Evolutionary conservation across 1,140 invertebrate genomes (phyloP).

Genomic region (Dufourea novaeangliae): DNA sequence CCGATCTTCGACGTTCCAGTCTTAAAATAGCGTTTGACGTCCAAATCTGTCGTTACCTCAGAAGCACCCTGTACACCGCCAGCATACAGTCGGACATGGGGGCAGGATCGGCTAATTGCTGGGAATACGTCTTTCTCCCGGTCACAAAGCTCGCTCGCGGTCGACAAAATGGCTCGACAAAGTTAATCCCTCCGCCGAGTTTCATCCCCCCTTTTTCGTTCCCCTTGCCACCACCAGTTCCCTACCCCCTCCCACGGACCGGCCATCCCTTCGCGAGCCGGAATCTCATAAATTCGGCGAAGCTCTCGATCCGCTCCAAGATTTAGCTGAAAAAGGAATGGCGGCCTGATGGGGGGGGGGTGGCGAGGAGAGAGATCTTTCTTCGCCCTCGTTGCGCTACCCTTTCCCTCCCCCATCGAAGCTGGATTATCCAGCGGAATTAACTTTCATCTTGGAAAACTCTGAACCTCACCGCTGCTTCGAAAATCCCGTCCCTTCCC

Average conservation of each 20-base stretch:
- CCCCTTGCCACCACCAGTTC: too few species aligned
- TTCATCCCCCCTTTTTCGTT: neutral
- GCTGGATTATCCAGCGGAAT: constrained; percentile 51
- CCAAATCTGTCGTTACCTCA: neutral
- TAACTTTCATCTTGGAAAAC: constrained; percentile 48
- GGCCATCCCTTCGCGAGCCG: constrained; percentile 28
- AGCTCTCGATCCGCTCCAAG: constrained; percentile 48
- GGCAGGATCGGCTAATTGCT: constrained; percentile 49
- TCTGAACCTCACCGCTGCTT: neutral
- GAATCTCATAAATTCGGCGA: constrained; percentile 56
- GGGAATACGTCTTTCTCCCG: constrained; percentile 50
- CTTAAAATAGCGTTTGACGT: too few species aligned
- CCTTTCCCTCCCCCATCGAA: neutral
- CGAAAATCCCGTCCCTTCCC: constrained; percentile 34
- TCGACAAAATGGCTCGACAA: constrained; percentile 55
- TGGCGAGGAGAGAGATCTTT: constrained; percentile 23
- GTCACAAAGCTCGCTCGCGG: constrained; percentile 53
- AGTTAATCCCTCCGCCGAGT: constrained; percentile 47
- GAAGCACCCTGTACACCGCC: neutral
- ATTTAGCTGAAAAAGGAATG: constrained; percentile 50
- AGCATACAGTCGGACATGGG: constrained; percentile 6
- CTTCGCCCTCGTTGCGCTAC: constrained; percentile 43
- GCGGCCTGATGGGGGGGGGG: neutral
- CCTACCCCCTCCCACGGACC: neutral
- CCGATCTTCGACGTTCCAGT: too few species aligned